Evolutionary conservation across 2,888 invertebrate genomes (phyloP), one percentile per base, ranked within the genome.

Genomic region (Agelastica alni): DNA sequence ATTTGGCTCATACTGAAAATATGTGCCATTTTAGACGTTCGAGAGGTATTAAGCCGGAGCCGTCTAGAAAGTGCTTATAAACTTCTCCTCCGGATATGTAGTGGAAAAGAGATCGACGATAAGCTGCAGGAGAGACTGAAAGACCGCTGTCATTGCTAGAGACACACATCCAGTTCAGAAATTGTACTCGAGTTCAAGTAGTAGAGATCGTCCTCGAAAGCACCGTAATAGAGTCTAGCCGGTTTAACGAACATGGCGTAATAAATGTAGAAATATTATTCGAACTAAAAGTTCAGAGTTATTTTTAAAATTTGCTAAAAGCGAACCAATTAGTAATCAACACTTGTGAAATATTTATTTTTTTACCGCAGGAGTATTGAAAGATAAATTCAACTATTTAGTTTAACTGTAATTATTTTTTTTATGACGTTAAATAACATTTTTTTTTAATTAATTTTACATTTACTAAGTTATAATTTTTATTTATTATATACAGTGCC

Each of bases 41-140:
- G 56, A 56, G 51, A 46, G 56, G 51, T 56, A 56, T 56, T 51
- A 54, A 51, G 51, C 51, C 41, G 28, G 43, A 56, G 46, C 36
- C 56, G 42, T 28, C 46, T 28, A 56, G 56, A 51, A 56, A 56
- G 51, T 56, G 51, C 51, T 56, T 56, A 56, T 47, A 56, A 56
- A 56, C 56, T 56, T 56, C 55, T 49, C 32, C 55, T 44, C 32
- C 20, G 45, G 45, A 45, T 45, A 45, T 45, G 47, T 56, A 49
- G 51, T 44, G 36, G 42, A 43, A 54, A 37, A 47, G 46, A 56
- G 51, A 47, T 51, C 37, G 42, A 17, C 51, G 51, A 51, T 51
- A 56, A 51, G 56, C 56, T 17, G 36, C 16, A 39, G 45, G 44
- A 51, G 39, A 41, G 43, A 32, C 32, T 3, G 32, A 17, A 18